Evolutionary conservation across 2,113 vertebrate genomes (phyloP).

Genomic region (Zingel zingel): DNA sequence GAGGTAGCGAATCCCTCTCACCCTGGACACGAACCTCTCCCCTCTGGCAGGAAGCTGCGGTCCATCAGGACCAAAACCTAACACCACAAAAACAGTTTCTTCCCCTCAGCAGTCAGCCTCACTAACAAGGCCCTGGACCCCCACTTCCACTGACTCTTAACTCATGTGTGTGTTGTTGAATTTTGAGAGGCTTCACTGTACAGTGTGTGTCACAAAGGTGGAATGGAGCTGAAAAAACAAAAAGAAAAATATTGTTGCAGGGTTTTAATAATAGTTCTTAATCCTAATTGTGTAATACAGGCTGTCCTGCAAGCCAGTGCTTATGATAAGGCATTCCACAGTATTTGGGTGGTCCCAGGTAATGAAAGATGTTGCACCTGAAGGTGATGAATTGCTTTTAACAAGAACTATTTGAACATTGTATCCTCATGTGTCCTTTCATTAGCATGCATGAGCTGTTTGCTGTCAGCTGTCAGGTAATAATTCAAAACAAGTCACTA

Average conservation of each 20-base stretch:
- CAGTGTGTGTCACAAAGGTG: too few relatives aligned
- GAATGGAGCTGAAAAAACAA: too few relatives aligned
- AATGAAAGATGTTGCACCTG: conserved; percentile 45
- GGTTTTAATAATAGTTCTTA: conserved; percentile 33
- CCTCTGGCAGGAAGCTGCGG: too few relatives aligned
- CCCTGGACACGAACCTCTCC: too few relatives aligned
- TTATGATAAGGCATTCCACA: conserved; percentile 9
- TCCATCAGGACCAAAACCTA: too few relatives aligned
- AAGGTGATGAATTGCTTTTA: conserved; percentile 31
- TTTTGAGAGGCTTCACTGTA: too few relatives aligned
- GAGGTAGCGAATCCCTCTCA: too few relatives aligned
- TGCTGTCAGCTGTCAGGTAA: conserved; percentile 8
- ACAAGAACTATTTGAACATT: not conserved
- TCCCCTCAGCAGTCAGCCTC: too few relatives aligned
- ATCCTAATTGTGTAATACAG: conserved; percentile 12
- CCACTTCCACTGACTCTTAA: too few relatives aligned
- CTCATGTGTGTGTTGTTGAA: too few relatives aligned
- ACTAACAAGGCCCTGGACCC: too few relatives aligned
- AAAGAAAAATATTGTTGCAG: not conserved
- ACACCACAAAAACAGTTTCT: too few relatives aligned
- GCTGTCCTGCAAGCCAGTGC: conserved; percentile 31
- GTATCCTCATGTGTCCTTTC: conserved; percentile 39
- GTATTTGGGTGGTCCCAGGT: conserved; percentile 49
- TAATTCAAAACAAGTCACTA: conserved; percentile 24
- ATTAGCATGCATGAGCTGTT: conserved; percentile 1